Evolutionary conservation across 2,888 invertebrate species (phyloP), one percentile per base, ranked within the genome.

Genomic region (Athripsodes cinereus): DNA sequence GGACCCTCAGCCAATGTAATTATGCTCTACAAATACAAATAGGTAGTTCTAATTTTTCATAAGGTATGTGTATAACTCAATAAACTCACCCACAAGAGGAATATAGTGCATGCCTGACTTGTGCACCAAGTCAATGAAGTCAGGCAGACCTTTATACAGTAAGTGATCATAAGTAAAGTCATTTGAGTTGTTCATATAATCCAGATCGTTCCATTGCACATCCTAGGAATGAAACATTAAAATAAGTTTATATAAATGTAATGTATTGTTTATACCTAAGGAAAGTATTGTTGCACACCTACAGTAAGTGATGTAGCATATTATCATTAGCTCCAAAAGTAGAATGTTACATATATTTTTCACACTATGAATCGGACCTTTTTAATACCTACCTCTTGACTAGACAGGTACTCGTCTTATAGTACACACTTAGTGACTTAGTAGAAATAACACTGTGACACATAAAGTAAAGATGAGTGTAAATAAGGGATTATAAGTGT

Each of bases 201-300:
- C 92, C 61, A 92, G 80, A 70, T 92, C 92, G 67, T 89, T 90
- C 88, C 90, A 92, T 68, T 90, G 89, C 0, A 85, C 85, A 66
- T 89, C 89, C 87, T 86, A n/a, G n/a, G n/a, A n/a, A n/a, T n/a
- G n/a, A n/a, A n/a, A n/a, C n/a, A n/a, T n/a, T n/a, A n/a, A n/a
- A n/a, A n/a, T n/a, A n/a, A n/a, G n/a, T n/a, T n/a, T n/a, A n/a
- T n/a, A n/a, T n/a, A n/a, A n/a, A n/a, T n/a, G n/a, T n/a, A n/a
- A n/a, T n/a, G n/a, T n/a, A n/a, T n/a, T n/a, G n/a, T n/a, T n/a
- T n/a, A n/a, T n/a, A n/a, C n/a, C n/a, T n/a, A n/a, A n/a, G n/a
- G n/a, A n/a, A n/a, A n/a, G n/a, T n/a, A n/a, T n/a, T n/a, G n/a
- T n/a, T n/a, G n/a, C n/a, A n/a, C n/a, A n/a, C n/a, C n/a, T n/a